Evolutionary conservation across 1,140 invertebrate genomes (phyloP), one percentile per base, ranked within the genome.

Genomic region (Pseudomyrmex concolor): DNA sequence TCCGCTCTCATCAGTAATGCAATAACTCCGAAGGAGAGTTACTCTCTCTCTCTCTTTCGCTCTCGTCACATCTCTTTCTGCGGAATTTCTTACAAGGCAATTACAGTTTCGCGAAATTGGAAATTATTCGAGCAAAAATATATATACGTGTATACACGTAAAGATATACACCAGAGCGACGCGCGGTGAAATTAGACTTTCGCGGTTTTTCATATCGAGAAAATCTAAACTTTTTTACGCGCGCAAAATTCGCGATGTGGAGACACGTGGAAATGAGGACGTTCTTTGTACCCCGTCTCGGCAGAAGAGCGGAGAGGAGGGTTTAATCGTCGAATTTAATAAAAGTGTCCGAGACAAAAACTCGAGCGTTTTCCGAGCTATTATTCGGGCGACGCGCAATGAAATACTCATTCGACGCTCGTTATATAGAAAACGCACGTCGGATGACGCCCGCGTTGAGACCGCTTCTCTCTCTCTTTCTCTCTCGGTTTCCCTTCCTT

Each of bases 321-420:
- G 34, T 71, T 71, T 80, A 80, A 80, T 80, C 66, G 43, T 80
- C 51, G 54, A 60, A 80, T 70, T 80, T 80, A 80, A 80, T 80
- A 45, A 71, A 80, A 80, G 43, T 71, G 54, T 80, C 66, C 19
- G 22, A 34, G 34, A n/a, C 54, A 50, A 71, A 80, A 80, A 80
- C 51, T 60, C 10, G 70, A 80, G 55, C 76, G 12, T 70, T 80
- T 71, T 13, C 76, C 17, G 2, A 43, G 19, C 22, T 80, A 71
- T 80, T 80, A 80, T 80, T 80, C 66, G 66, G 15, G 66, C 66
- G 54, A 71, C 55, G 54, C 50, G 54, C 76, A 34, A 71, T 71
- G 66, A 71, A 80, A 80, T 60, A 59, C 76, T 80, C 76, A 71
- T 80, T 80, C 70, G 50, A 80, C 76, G 76, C 76, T 80, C 76